Evolutionary conservation across 2,888 invertebrate species (phyloP), one percentile per base, ranked within the genome.

Genomic region (Drosophila melanosoma): DNA sequence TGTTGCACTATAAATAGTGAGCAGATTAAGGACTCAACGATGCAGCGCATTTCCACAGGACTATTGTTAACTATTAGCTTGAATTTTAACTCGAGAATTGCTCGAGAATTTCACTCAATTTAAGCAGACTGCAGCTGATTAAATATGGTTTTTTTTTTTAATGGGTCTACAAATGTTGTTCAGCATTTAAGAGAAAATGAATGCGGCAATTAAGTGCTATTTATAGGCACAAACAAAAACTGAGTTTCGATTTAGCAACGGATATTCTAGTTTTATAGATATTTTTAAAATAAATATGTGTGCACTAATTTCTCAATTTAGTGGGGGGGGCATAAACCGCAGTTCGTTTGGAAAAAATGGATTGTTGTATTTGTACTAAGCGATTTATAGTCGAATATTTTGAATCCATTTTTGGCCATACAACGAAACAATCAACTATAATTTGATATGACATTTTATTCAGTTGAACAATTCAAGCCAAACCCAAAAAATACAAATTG

Each of bases 1-100:
- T 61, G 58, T 51, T 69, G 61, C 63, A 81, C 81, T 76, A 76
- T 81, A 72, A 87, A 78, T 63, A 78, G 69, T 73, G 68, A 85
- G 74, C 54, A 71, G 79, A 75, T 76, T 73, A 69, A 76, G 72
- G 51, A 66, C 64, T 45, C 51, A 56, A 17, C 42, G 52, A 61
- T 58, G 79, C 58, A 51, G 35, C 59, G 64, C 73, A 66, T 68
- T 66, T 73, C 68, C 67, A 72, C 72, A 29, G 60, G 61, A 72
- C 36, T 64, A 57, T 62, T 63, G 49, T 26, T 54, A 4, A 38
- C 17, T 23, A 15, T n/a, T 23, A 32, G n/a, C 20, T 35, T 53
- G 35, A 35, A 20, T 5, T 11, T 53, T 53, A 3, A 3, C 15
- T 23, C 29, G 7, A 12, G 17, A 12, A n/a, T 23, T 23, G 12